phyloP scores from a whole-genome alignment of 2,113 vertebrate genomes.

The Tonatia bakeri region DNA sequence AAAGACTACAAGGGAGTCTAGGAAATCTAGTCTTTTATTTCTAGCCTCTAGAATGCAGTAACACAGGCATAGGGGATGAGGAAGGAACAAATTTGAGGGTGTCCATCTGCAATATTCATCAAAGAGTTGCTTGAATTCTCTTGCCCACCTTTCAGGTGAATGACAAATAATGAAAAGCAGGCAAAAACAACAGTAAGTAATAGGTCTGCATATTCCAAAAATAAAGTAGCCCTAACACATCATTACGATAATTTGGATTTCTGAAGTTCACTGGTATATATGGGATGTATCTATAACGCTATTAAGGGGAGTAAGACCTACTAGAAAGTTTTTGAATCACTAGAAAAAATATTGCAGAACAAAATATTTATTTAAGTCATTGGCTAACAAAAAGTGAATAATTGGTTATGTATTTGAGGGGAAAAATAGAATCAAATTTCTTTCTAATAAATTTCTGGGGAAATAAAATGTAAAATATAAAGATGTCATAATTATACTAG shows the following conservation, averaged over 20 bases:
- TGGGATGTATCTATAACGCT: neutral
- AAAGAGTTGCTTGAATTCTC: neutral
- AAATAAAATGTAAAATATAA: neutral
- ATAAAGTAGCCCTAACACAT: neutral
- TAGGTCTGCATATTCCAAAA: neutral
- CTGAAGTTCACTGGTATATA: neutral
- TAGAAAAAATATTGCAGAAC: neutral
- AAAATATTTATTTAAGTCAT: neutral
- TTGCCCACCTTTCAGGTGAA: neutral
- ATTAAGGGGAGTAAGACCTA: neutral
- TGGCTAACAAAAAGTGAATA: neutral
- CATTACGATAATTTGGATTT: neutral
- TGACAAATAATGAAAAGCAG: neutral
- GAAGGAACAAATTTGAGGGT: neutral
- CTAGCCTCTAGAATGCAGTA: neutral
- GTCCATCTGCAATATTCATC: neutral
- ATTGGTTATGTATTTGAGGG: neutral
- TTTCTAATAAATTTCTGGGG: neutral
- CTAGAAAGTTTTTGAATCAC: neutral
- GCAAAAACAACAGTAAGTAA: neutral
- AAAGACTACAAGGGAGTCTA: neutral
- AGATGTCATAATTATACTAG: neutral
- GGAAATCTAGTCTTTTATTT: neutral
- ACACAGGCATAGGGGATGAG: neutral
- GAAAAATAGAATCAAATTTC: neutral